Base-by-base conservation (phyloP, 2,113 vertebrate genomes). In the Labeo catla region DNA sequence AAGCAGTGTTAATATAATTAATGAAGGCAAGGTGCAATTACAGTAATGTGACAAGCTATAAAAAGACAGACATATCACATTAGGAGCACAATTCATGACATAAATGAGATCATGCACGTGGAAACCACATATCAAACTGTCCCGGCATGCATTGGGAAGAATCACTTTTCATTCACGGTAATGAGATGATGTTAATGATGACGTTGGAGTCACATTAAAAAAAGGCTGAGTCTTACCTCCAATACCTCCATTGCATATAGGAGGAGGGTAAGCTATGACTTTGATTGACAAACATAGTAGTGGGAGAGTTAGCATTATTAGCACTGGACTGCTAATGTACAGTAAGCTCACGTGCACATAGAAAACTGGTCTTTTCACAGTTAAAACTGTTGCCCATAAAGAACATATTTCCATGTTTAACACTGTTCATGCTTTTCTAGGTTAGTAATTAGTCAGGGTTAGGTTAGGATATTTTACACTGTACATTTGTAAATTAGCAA, bases 191-290 rank as follows among this genome's bases (percentile, higher is more conserved):
- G 85, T 73, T 85, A 19, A 47, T 65, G 61, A 54, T 70, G 47
- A 36, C 12, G 19, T n/a, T 70, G 10, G 15, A 70, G 47, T 5
- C 16, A 0, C 5, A 70, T 13, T 66, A 54, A 61, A 81, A 54
- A 78, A 49, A 81, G 13, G 28, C 21, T 76, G 84, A 68, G 39
- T 76, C 94, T 95, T 94, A 96, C 95, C 95, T 95, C 91, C 92
- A 73, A 92, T 90, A 79, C 90, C 93, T 91, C 93, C 94, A 89
- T 91, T 92, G 93, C 94, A 95, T 89, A 94, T 87, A 83, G 93
- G 89, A 87, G 93, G 92, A 91, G 95, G 94, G 87, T 94, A 95
- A 68, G 95, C 92, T 83, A 95, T 94, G 88, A 96, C 95, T 96
- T 87, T 15, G 57, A 66, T 89, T 86, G 21, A 50, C 63, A 72